Base-by-base conservation (phyloP, 2,797 vertebrate genomes). In the Rhynchonycteris naso region DNA sequence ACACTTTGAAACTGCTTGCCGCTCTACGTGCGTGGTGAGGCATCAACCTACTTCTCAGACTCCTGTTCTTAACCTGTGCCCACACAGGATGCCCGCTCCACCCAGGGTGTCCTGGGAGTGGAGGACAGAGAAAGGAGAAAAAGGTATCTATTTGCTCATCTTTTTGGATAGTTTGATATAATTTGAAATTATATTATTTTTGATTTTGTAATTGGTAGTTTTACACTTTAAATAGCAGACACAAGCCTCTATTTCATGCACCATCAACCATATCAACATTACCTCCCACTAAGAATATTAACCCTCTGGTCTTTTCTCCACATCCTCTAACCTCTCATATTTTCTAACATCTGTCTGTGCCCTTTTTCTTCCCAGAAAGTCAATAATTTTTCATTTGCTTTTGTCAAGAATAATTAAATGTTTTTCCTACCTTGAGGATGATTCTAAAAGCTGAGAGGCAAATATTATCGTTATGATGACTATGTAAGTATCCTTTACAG, bases 151-250 rank as follows among this genome's bases (percentile, higher is more conserved):
- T 59, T 68, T 65, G 13, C 24, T 90, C 76, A 21, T 61, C 22
- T 19, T 71, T 52, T 68, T 76, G 78, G 71, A 26, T 22, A 59
- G 38, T 80, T 82, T 63, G 71, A 8, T 63, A 8, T 21, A 65
- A 59, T 68, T 82, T 89, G 59, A 86, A 74, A 59, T 86, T 43
- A 4, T 54, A 52, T 79, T 93, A 52, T 33, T 47, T 56, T 93
- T 61, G 8, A 16, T 47, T 74, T 90, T 69, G 30, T 28, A 52
- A 43, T 5, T 68, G 30, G 38, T 72, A 92, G 16, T 74, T 88
- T 91, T 52, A 50, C 6, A 74, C 10, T 84, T 79, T 68, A 90
- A 87, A 88, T n/a, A 38, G 75, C 26, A 89, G 43, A 81, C 6
- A 12, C 15, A 71, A 66, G 21, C 33, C 63, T 86, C 65, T 63